phyloP scores from a whole-genome alignment of 2,113 vertebrate species.

The Cynocephalus volans region DNA sequence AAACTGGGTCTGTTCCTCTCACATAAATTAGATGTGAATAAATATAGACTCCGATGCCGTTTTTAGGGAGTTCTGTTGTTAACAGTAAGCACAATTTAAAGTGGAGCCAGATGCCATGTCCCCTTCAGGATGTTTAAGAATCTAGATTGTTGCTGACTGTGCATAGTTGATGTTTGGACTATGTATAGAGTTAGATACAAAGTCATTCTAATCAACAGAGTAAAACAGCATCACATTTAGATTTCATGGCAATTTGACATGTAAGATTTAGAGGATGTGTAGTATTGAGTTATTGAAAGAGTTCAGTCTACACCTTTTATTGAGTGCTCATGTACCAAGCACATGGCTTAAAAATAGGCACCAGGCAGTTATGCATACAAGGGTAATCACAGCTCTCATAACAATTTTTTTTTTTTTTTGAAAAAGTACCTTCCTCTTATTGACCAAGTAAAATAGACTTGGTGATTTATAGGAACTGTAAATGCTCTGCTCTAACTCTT shows the following conservation, averaged over 20 bases:
- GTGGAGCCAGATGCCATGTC: slow-evolving; percentile 65
- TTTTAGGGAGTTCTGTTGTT: slow-evolving; percentile 77
- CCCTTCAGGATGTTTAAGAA: slow-evolving; percentile 62
- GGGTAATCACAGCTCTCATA: slow-evolving; percentile 74
- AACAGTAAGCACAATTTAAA: slow-evolving; percentile 79
- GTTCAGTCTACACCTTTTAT: slow-evolving; percentile 55
- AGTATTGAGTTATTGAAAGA: slow-evolving; percentile 60
- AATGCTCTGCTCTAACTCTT: slow-evolving; percentile 54
- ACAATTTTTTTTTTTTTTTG: slow-evolving; percentile 49
- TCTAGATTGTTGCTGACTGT: slow-evolving; percentile 79
- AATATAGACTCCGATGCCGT: slow-evolving; percentile 65
- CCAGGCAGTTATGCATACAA: slow-evolving; percentile 70
- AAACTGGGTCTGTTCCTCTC: slow-evolving; percentile 67
- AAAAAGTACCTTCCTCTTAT: slow-evolving; percentile 71
- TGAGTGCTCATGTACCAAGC: slow-evolving; percentile 68
- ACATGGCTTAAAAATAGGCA: slow-evolving; percentile 65
- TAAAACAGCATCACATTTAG: slow-evolving; percentile 75
- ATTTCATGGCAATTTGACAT: slow-evolving; percentile 73
- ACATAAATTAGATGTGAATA: slow-evolving; percentile 76
- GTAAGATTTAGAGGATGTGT: slow-evolving; percentile 44
- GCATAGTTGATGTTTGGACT: slow-evolving; percentile 69
- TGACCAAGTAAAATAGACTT: slow-evolving; percentile 65
- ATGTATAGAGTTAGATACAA: slow-evolving; percentile 68
- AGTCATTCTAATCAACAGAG: slow-evolving; percentile 76
- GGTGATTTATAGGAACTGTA: slow-evolving; percentile 68